These are phyloP conservation scores for Andrena haemorrhoa DNA, from an alignment of 2,888 invertebrate species.

Conservation along the genomic window DNA sequence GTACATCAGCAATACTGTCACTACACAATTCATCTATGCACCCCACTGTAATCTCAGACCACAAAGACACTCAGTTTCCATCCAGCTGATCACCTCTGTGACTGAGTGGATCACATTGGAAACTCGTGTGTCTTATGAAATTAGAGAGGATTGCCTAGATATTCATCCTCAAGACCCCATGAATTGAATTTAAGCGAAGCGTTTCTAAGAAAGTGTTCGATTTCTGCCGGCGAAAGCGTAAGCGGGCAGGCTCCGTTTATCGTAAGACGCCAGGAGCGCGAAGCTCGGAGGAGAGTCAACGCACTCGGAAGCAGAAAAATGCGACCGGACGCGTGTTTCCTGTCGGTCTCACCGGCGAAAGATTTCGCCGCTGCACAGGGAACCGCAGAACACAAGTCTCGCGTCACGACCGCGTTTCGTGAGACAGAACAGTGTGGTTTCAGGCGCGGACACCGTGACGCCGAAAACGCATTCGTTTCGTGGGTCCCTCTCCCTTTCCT, in stretches of 20 bases:
- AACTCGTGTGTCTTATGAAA: no score
- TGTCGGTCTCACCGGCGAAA: slow-evolving; percentile 53
- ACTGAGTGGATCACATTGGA: no score
- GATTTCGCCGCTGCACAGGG: slow-evolving; percentile 24
- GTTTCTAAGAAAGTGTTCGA: not conserved
- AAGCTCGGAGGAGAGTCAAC: slow-evolving; percentile 2
- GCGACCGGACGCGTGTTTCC: slow-evolving; percentile 68
- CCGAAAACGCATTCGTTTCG: slow-evolving; percentile 68
- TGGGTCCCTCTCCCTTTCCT: not conserved
- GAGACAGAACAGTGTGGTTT: slow-evolving; percentile 60
- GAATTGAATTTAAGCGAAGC: no score
- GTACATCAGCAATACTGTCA: no score
- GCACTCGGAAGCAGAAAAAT: slow-evolving; percentile 46
- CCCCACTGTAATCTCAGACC: no score
- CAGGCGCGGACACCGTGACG: slow-evolving; percentile 61
- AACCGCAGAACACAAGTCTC: slow-evolving; percentile 43
- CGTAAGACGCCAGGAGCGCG: not conserved
- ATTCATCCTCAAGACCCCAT: no score
- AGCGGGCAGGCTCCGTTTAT: not conserved
- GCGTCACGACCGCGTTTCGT: slow-evolving; percentile 46
- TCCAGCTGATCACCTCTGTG: no score
- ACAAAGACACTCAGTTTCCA: no score
- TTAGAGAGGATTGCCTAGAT: no score
- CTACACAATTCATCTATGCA: no score
- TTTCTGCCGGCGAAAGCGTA: not conserved